These are phyloP conservation scores for Synodontis membranacea DNA, from an alignment of 2,113 vertebrate genomes.

Conservation along the genomic window DNA sequence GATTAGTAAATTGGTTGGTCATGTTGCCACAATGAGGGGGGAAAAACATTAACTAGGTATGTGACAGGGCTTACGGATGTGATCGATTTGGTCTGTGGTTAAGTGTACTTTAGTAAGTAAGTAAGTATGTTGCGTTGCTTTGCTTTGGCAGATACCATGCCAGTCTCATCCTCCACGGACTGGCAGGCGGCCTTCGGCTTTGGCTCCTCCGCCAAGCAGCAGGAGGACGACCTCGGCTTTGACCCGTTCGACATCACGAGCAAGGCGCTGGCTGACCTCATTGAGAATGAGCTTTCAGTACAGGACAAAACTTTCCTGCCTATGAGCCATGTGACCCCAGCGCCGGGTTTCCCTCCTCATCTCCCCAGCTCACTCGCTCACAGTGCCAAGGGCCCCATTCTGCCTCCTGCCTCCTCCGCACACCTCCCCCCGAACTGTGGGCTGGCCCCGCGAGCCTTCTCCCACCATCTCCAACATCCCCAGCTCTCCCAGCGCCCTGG, in stretches of 20 bases:
- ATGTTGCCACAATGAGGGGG: neutral
- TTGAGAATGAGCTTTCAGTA: slow-evolving; percentile 89
- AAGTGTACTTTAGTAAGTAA: neutral
- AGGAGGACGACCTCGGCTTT: slow-evolving; percentile 91
- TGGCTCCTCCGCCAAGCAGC: slow-evolving; percentile 88
- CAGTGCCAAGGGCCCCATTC: slow-evolving; percentile 35
- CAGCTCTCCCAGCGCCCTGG: slow-evolving; percentile 81
- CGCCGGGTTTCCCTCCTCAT: slow-evolving; percentile 19
- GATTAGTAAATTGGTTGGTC: neutral
- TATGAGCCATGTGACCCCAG: slow-evolving; percentile 59
- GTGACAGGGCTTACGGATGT: no score
- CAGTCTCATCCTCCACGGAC: slow-evolving; percentile 91
- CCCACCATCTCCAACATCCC: slow-evolving; percentile 83
- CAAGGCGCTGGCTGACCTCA: slow-evolving; percentile 92
- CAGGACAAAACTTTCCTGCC: slow-evolving; percentile 74
- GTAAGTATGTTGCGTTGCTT: neutral
- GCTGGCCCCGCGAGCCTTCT: slow-evolving; percentile 80
- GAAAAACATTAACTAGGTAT: neutral
- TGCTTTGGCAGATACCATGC: slow-evolving; percentile 82
- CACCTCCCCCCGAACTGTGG: slow-evolving; percentile 79
- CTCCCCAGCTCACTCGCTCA: slow-evolving; percentile 10
- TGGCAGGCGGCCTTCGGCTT: slow-evolving; percentile 95
- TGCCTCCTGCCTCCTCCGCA: slow-evolving; percentile 17
- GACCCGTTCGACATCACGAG: slow-evolving; percentile 91
- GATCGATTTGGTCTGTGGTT: neutral